These are phyloP conservation scores for Diaphora mendica DNA, from an alignment of 2,888 invertebrate species.

Conservation along the genomic window DNA sequence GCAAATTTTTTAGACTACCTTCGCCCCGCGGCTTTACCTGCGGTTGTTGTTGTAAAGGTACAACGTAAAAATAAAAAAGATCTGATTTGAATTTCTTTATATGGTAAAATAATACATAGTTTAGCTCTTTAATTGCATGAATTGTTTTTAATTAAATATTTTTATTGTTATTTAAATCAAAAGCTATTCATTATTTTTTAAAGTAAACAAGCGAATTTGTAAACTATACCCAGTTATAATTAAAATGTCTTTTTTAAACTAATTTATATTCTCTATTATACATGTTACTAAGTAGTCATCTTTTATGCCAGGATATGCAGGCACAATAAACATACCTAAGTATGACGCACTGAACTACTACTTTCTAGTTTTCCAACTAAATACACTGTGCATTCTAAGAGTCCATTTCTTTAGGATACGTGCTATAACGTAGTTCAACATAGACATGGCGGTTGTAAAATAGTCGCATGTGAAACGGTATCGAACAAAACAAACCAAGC, in stretches of 20 bases:
- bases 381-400: slow-evolving; percentile 26
- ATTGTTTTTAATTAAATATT: too few species aligned
- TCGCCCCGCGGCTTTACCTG: too few species aligned
- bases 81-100: neutral
- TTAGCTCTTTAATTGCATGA: neutral
- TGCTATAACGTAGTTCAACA: slow-evolving; percentile 15
- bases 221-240: neutral
- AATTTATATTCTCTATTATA: neutral
- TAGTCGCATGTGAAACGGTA: slow-evolving; percentile 51
- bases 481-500: slow-evolving; percentile 52
- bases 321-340: slow-evolving; percentile 33
- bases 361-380: slow-evolving; percentile 40
- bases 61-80: too few species aligned
- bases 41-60: too few species aligned
- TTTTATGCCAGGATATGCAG: slow-evolving; percentile 46
- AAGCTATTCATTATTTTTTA: neutral
- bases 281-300: neutral
- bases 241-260: neutral
- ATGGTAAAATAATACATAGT: neutral
- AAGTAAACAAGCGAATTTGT: neutral
- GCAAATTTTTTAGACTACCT: too few species aligned
- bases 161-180: too few species aligned
- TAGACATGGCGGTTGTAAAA: slow-evolving; percentile 24
- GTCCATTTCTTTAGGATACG: slow-evolving; percentile 9
- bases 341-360: slow-evolving; percentile 23